Evolutionary conservation across 2,888 invertebrate species (phyloP).

Genomic region (Entomobrya proxima): DNA sequence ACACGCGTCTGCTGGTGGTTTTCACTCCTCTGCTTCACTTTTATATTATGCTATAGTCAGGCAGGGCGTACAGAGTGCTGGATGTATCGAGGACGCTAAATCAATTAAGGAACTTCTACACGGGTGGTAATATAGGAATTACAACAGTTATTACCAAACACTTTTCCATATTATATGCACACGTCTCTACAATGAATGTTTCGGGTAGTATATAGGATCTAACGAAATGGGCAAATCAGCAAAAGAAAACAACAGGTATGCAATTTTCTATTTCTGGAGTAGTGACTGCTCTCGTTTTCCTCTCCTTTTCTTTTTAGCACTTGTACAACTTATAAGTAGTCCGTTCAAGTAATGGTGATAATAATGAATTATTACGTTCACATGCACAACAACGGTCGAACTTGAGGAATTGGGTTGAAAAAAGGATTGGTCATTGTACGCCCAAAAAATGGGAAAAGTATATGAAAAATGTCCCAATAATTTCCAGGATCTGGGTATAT

Average conservation of each 20-base stretch:
- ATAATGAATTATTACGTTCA: neutral
- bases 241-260: constrained; percentile 31
- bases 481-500: neutral
- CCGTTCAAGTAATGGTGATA: neutral
- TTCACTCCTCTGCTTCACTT: neutral
- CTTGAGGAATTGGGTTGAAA: neutral
- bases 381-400: constrained; percentile 2
- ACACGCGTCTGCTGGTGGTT: too few species aligned
- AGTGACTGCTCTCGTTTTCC: neutral
- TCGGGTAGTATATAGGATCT: neutral
- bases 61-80: too few species aligned
- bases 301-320: neutral
- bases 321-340: too few species aligned
- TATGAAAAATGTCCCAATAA: neutral
- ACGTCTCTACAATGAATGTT: too few species aligned
- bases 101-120: constrained; percentile 33
- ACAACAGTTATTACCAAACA: neutral
- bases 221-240: neutral
- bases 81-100: constrained; percentile 18
- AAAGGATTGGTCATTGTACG: constrained; percentile 8
- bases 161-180: neutral
- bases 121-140: neutral
- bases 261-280: constrained; percentile 1
- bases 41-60: neutral
- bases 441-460: neutral